phyloP scores from a whole-genome alignment of 2,888 invertebrate genomes.

The Brachycybe producta region DNA sequence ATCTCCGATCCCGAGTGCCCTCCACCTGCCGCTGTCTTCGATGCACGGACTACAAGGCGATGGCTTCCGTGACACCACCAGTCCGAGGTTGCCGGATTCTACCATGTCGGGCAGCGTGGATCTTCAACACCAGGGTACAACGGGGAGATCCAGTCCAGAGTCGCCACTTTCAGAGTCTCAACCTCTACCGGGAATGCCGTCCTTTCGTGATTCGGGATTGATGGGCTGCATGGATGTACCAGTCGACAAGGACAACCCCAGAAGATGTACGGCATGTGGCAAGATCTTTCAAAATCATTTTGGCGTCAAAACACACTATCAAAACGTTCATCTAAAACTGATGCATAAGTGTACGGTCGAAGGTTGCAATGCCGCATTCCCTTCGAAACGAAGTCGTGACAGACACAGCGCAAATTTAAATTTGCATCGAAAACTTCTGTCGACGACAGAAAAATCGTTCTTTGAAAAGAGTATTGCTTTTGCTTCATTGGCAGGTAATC shows the following conservation, averaged over 20 bases:
- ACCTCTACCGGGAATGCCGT: constrained; percentile 21
- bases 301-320: constrained; percentile 85
- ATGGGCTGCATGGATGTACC: constrained; percentile 52
- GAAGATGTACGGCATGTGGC: constrained; percentile 80
- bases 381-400: constrained; percentile 82
- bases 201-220: constrained; percentile 25
- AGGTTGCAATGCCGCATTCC: constrained; percentile 88
- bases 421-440: constrained; percentile 75
- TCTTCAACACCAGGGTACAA: constrained; percentile 8
- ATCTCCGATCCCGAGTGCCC: constrained; percentile 21
- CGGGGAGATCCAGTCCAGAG: constrained; percentile 21
- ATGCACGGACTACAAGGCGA: constrained; percentile 26
- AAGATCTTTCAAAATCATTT: constrained; percentile 88
- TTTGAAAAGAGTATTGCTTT: constrained; percentile 35
- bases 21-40: constrained; percentile 23
- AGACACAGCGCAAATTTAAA: constrained; percentile 83
- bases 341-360: constrained; percentile 92
- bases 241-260: constrained; percentile 79
- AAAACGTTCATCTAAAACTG: constrained; percentile 85
- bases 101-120: constrained; percentile 46
- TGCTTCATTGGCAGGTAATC: constrained; percentile 39
- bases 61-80: constrained; percentile 34
- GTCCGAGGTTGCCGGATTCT: constrained; percentile 38
- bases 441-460: constrained; percentile 42
- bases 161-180: constrained; percentile 24